Base-by-base conservation (phyloP, 92 coral and sea anemone genomes). In the Siderastrea radians region DNA sequence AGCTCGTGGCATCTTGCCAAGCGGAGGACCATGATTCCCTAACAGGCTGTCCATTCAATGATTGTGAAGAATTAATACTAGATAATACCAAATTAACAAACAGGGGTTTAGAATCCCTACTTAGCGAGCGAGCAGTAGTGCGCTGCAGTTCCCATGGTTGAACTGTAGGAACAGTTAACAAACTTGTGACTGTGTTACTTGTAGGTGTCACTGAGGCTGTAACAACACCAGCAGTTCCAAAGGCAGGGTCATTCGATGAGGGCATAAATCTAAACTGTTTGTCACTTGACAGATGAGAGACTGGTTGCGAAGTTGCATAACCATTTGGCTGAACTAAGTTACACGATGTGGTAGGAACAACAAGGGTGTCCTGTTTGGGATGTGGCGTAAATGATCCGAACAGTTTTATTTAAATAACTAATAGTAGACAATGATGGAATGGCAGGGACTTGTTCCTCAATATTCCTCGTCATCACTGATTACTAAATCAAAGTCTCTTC, bases 301-400 rank as follows among this genome's bases (percentile, higher is more conserved):
- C 68, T 63, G 68, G 68, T 14, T 64, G 68, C 38, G 4, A 64
- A 26, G 68, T 64, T 5, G 68, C 68, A 15, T 64, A 64, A 64
- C 68, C 68, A 64, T 64, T 68, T 45, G 68, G 68, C 68, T 64
- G 68, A 64, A 26, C 68, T 64, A 43, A 64, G 68, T 64, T 64
- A 64, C 26, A 64, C 68, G 68, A 64, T 64, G 68, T 6, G 68
- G 26, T 1, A 11, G n/a, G 68, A 64, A 64, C 68, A 15, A 64
- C 68, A 3, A 64, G 68, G 68, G 68, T 26, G 7, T 64, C 68
- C 68, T 26, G 68, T 64, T 64, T 64, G 68, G 68, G 26, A 43
- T 16, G 68, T 14, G 68, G 68, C 26, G 38, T n/a, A 64, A 64
- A 64, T 64, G 68, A 64, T 64, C 68, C 68, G 13, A 43, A 64